A percentile compares a stretch with the other conserved stretches of the same genome.
phyloP scores from a whole-genome alignment of 2,888 invertebrate genomes.

The Coecobrya sp. region DNA sequence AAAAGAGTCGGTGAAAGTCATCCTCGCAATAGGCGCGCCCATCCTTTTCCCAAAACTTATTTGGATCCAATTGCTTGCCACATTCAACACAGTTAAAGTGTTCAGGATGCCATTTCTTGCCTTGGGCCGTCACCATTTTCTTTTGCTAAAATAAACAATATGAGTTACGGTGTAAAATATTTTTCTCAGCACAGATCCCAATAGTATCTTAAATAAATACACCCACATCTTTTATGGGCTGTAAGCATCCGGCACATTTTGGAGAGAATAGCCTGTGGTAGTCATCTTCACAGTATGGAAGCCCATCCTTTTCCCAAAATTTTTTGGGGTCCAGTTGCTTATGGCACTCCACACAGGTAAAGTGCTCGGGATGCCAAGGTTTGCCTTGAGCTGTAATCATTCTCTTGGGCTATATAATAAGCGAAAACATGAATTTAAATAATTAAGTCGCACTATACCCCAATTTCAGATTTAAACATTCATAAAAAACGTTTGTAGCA shows the following conservation, averaged over 20 bases:
- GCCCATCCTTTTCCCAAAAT: conserved; percentile 85
- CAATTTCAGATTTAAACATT: too few species aligned
- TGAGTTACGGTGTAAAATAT: too few species aligned
- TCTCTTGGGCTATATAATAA: conserved; percentile 60
- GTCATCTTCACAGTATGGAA: conserved; percentile 85
- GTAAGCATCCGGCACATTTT: conserved; percentile 83
- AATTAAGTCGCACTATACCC: too few species aligned
- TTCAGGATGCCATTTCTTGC: conserved; percentile 81
- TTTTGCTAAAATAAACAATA: conserved; percentile 47
- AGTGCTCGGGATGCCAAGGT: conserved; percentile 82
- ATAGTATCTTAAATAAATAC: too few species aligned
- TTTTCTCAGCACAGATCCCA: too few species aligned
- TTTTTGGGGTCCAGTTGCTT: conserved; percentile 83
- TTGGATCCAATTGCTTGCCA: conserved; percentile 82
- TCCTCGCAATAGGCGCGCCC: conserved; percentile 85
- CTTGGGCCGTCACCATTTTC: conserved; percentile 72
- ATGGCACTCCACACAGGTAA: conserved; percentile 83
- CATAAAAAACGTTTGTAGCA: background rate
- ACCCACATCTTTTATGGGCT: conserved; percentile 82
- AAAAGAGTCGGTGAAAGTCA: conserved; percentile 84
- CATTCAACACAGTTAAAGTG: conserved; percentile 84
- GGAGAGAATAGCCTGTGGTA: conserved; percentile 84
- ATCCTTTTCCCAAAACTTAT: conserved; percentile 84
- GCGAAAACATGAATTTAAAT: background rate
- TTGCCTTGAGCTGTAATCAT: conserved; percentile 76